Base-by-base conservation (phyloP, 2,888 invertebrate genomes). In the Ceratothoa steindachneri region DNA sequence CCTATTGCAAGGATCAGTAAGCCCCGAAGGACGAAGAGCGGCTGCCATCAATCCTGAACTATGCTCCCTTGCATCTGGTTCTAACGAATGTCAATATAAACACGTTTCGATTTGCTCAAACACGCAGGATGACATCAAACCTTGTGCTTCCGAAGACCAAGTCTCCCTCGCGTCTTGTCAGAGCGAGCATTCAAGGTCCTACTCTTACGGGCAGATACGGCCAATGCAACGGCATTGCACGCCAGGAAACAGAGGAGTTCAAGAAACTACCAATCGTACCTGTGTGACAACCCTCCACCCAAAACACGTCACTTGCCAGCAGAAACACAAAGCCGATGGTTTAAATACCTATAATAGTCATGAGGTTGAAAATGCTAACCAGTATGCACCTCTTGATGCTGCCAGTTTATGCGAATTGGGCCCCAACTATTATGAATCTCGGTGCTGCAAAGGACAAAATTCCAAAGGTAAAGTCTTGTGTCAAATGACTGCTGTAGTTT, bases 21-120 rank as follows among this genome's bases (percentile, higher is more conserved):
- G 60, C 24, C 60, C 60, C 12, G 60, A 60, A 60, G 60, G 60
- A 1, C 19, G 60, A 22, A 15, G 60, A 60, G 60, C 60, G 12
- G 60, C 60, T 24, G 60, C 67, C 30, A 27, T 30, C 5, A 72
- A 75, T 30, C 77, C 77, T 30, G 77, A 77, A 55, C 69, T 72
- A 3, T 77, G 77, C 53, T 77, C 77, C 2, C 71, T 77, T 3
- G 72, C 74, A 19, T 74, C 72, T 30, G 72, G 74, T 41, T 69
- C 70, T 19, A 74, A 72, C 30, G 77, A 77, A 24, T 60, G 24
- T 60, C 60, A 60, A 3, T 60, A 24, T 7, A 60, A 60, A 60
- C 60, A 24, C 12, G 22, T 24, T 1, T 24, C 60, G 12, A 60
- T 24, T 1, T 60, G 22, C 12, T n/a, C 12, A 22, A 24, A 24